Evolutionary conservation across 2,113 vertebrate species (phyloP), one percentile per base, ranked within the genome.

Genomic region (Rhizomys pruinosus): DNA sequence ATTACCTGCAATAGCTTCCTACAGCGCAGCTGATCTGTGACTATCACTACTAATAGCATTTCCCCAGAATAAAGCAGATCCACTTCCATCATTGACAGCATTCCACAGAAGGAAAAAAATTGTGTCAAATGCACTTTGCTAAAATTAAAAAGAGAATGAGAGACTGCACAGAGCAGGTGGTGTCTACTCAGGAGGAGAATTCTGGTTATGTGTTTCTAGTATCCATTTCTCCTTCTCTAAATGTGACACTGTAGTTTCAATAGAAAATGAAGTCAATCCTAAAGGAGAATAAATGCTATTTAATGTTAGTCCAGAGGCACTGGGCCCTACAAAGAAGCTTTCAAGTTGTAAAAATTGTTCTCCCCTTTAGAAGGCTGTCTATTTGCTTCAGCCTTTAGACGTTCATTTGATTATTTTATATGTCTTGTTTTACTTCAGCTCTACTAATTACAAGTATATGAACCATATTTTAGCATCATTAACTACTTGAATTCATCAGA

Each of bases 121-220:
- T n/a, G 23, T 64, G 71, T 73, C 94, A 96, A 95, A 92, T 15
- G 1, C 1, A 32, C 57, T 92, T 91, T 73, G 77, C 91, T 93
- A 57, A 96, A 97, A 95, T 95, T 96, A 94, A 87, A 96, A 90
- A 94, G 72, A 91, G 79, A 95, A 91, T 78, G 44, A 89, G 78
- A 82, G 85, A 84, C 5, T 77, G 68, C 57, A 79, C 39, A 91
- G 88, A 96, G n/a, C 91, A 96, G 93, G 78, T 90, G 89, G 82
- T 74, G 78, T 64, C 73, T 71, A 89, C 77, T 94, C 87, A 77
- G 59, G 69, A 42, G 92, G 39, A 90, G 89, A 37, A 68, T 57
- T 78, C 22, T 90, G 81, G 91, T 90, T 74, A n/a, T 91, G 17
- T 69, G 92, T 96, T 74, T 91, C 44, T 80, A 86, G 94, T 87